Evolutionary conservation across 2,797 vertebrate genomes (phyloP).

Genomic region (Pteronotus mesoamericanus): DNA sequence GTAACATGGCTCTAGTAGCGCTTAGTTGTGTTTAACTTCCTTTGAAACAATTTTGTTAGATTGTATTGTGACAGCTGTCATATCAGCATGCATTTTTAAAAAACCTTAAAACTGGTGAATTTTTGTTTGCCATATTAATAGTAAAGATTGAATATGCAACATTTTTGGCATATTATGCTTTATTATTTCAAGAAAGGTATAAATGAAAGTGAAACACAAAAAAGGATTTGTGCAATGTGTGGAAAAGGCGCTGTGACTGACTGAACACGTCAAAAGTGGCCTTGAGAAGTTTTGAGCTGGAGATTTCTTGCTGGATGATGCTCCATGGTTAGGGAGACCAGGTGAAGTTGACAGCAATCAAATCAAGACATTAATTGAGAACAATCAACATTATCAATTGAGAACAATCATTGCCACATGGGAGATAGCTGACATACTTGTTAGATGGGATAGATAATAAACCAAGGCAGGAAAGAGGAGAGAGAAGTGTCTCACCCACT

Average conservation of each 20-base stretch:
- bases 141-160: background rate
- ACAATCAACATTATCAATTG: background rate
- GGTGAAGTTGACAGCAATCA: background rate
- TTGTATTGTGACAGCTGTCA: background rate
- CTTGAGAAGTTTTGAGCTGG: background rate
- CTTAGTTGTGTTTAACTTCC: background rate
- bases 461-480: background rate
- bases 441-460: background rate
- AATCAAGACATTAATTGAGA: background rate
- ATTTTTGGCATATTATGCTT: background rate
- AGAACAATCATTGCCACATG: background rate
- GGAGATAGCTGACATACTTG: background rate
- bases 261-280: background rate
- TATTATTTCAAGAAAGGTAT: background rate
- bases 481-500: background rate
- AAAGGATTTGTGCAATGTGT: background rate
- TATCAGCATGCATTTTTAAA: background rate
- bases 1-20: background rate
- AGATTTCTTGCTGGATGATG: background rate
- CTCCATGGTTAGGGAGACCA: background rate
- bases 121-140: background rate
- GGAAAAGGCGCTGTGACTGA: background rate
- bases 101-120: background rate
- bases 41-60: background rate
- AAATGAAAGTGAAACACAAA: background rate